Evolutionary conservation across 2,888 invertebrate species (phyloP), one percentile per base, ranked within the genome.

Genomic region (Drosophila greeni): DNA sequence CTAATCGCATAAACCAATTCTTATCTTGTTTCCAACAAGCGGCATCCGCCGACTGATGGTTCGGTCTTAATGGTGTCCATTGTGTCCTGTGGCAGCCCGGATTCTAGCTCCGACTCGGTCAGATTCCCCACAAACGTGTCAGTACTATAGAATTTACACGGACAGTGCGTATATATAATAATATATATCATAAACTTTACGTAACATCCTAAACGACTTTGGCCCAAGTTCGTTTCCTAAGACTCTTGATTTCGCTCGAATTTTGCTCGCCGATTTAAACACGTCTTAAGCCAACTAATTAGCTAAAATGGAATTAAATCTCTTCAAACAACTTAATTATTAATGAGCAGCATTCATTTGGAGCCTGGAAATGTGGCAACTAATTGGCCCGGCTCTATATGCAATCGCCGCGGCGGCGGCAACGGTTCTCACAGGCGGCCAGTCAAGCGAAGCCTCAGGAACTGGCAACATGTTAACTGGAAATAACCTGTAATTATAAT

Each of bases 401-500:
- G 62, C 39, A 58, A 58, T 52, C 24, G 3, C 11, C 16, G 24
- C 43, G 48, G 37, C 33, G 14, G 53, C 64, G 49, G 66, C 60
- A 64, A 60, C 48, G 53, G 49, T 66, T 70, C 65, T 45, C 60
- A 62, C 58, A 60, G 68, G 64, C 59, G 65, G 79, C 64, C 68
- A 78, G 71, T 56, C 49, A 58, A 54, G 34, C 67, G 65, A 49
- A 39, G 66, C 57, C 36, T 36, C 51, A 61, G 29, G 56, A 34
- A 42, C 37, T 37, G 48, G 59, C 65, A 67, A 65, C 61, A 74
- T 72, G 74, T 82, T 80, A 80, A 82, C 78, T 80, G 76, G 77
- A 75, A 78, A 76, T 81, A 78, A 75, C 75, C 73, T 71, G 82
- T 82, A 82, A 82, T 84, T 82, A 84, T 84, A 76, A 82, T 80